These are phyloP conservation scores for Iguana delicatissima DNA, from an alignment of 2,797 vertebrate species.

Conservation along the genomic window DNA sequence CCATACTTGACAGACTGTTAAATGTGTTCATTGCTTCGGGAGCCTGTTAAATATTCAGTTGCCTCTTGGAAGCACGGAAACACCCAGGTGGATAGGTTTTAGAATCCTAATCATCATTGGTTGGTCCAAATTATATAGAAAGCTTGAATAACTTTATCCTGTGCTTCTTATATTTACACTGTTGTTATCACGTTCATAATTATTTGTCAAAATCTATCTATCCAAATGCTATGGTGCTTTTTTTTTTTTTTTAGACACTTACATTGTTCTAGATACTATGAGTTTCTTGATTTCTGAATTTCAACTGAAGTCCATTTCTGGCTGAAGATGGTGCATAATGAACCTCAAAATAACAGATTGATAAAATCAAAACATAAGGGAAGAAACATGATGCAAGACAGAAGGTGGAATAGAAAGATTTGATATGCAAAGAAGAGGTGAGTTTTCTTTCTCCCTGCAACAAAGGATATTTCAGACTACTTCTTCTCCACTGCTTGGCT, in stretches of 20 bases:
- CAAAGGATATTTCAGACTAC: conserved; percentile 44
- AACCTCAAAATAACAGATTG: conserved; percentile 47
- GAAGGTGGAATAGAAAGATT: neutral
- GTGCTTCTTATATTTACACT: conserved; percentile 7
- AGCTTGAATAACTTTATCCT: neutral
- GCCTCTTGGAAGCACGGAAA: neutral
- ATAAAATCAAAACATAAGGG: conserved; percentile 23
- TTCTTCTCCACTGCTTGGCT: neutral
- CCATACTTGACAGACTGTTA: too few species aligned
- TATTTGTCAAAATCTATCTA: neutral
- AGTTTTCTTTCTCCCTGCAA: conserved; percentile 45
- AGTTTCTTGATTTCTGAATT: conserved; percentile 30
- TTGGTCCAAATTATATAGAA: too few species aligned
- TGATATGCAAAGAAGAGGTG: conserved; percentile 9
- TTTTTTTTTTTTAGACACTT: neutral
- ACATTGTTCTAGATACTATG: conserved; percentile 4
- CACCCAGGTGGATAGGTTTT: neutral
- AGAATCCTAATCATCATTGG: too few species aligned
- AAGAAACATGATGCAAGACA: conserved; percentile 13
- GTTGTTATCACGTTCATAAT: neutral
- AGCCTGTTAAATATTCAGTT: too few species aligned
- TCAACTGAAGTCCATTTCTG: conserved; percentile 47
- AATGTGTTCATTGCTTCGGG: too few species aligned
- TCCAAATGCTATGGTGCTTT: neutral
- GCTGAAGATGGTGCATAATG: conserved; percentile 30